Evolutionary conservation across 2,797 vertebrate genomes (phyloP).

Genomic region (Manis javanica): DNA sequence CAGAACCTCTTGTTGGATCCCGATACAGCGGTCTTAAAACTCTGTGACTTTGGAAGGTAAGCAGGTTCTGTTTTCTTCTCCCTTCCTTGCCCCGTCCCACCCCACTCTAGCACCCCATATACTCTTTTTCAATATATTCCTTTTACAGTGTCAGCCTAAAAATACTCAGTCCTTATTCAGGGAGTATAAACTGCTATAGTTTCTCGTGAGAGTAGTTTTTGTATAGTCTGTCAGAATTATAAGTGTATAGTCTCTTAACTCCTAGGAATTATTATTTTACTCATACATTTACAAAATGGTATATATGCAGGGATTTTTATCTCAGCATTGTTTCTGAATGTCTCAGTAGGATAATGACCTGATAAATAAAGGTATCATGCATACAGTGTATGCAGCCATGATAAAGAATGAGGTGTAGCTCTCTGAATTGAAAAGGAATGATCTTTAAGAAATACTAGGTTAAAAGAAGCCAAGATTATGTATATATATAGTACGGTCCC

Average conservation of each 20-base stretch:
- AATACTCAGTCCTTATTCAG: neutral
- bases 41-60: slow-evolving; percentile 99
- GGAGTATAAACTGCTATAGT: neutral
- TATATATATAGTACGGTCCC: neutral
- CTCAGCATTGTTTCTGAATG: slow-evolving; percentile 38
- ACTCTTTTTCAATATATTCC: neutral
- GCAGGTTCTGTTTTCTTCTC: neutral
- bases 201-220: slow-evolving; percentile 19
- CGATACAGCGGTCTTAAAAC: slow-evolving; percentile 98
- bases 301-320: neutral
- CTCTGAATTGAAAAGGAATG: neutral
- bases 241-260: slow-evolving; percentile 48
- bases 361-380: slow-evolving; percentile 1
- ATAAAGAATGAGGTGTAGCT: neutral
- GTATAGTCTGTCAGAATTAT: slow-evolving; percentile 36
- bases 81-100: neutral
- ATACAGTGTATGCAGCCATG: neutral
- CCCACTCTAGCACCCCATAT: neutral
- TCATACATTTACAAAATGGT: neutral
- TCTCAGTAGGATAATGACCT: slow-evolving; percentile 15
- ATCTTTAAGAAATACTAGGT: slow-evolving; percentile 20
- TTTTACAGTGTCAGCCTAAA: neutral
- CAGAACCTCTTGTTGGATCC: slow-evolving; percentile 99
- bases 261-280: slow-evolving; percentile 41
- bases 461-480: neutral